Evolutionary conservation across 35 echinoderm and acorn worm genomes (phyloP), one percentile per base, ranked within the genome.

Genomic region (Chiridota heheva): DNA sequence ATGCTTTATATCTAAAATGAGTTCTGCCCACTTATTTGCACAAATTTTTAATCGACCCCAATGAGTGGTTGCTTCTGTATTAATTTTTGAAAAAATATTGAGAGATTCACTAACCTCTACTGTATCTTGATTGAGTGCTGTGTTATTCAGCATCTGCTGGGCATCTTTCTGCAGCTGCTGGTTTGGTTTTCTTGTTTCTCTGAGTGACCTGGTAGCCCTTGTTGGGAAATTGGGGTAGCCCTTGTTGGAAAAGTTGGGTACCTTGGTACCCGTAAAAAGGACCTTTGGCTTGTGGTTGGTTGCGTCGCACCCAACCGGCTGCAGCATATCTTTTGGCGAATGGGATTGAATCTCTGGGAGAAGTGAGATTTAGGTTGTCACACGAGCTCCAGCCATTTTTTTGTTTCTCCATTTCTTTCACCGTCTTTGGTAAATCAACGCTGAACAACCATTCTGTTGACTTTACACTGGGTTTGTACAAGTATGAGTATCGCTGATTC

Each of bases 351-450:
- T 4, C 46, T 24, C 5, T n/a, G 3, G 26, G n/a, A 12, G n/a
- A 36, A 24, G 12, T 13, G 3, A 2, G 2, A 44, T 55, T 37
- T 55, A 5, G 56, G 45, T 28, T 55, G 73, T 56, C 44, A 51
- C 31, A 69, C 56, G n/a, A 5, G 29, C 40, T 4, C 82, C 51
- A 5, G 48, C 45, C 57, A 40, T 84, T 73, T 38, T 84, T 44
- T 27, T 72, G 61, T 30, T 85, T 55, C 2, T 73, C 69, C 20
- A 74, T 5, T 3, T 75, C 69, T 32, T 84, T 74, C 20, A 85
- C 67, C 7, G 67, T 60, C 49, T 85, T 75, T 7, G 47, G 82
- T 2, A 85, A 40, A 3, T 75, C 69, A 63, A 63, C 55, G 0
- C 82, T 70, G 64, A 85, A 75, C 5, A 75, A 40, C 13, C 37